phyloP scores from a whole-genome alignment of 53 echinoderm and acorn worm genomes.

The Zoroaster sp. region DNA sequence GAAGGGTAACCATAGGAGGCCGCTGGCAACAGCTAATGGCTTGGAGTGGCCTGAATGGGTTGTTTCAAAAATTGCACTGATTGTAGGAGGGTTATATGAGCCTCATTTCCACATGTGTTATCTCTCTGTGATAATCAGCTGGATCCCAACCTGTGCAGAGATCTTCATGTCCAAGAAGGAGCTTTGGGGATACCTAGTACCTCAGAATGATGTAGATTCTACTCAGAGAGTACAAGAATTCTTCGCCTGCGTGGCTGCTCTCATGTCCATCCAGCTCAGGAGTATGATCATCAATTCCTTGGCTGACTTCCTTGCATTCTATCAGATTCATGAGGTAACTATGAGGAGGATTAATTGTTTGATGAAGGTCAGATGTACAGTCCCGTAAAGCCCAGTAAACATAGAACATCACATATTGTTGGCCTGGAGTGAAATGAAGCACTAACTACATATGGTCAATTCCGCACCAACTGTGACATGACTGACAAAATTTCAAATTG shows the following conservation, averaged over 20 bases:
- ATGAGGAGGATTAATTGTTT: too few relatives aligned
- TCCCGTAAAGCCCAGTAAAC: background rate
- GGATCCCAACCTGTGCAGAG: conserved; percentile 98
- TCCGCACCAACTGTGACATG: too few relatives aligned
- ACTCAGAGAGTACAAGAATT: conserved; percentile 88
- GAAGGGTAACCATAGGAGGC: too few relatives aligned
- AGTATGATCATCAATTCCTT: conserved; percentile 95
- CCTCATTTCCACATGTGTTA: background rate
- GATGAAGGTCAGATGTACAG: background rate
- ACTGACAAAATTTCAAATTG: too few relatives aligned
- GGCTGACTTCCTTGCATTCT: conserved; percentile 89
- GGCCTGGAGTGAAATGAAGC: too few relatives aligned
- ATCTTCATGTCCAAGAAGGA: conserved; percentile 87
- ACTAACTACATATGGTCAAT: too few relatives aligned
- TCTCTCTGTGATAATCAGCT: conserved; percentile 31
- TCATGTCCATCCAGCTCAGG: conserved; percentile 96
- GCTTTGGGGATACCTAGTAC: conserved; percentile 87
- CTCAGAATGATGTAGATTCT: conserved; percentile 80
- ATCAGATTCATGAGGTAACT: conserved; percentile 88
- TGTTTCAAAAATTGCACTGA: too few relatives aligned
- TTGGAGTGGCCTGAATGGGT: too few relatives aligned
- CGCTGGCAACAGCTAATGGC: too few relatives aligned
- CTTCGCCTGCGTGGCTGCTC: conserved; percentile 94
- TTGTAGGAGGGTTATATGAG: too few relatives aligned
- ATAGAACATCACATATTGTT: too few relatives aligned